phyloP scores from a whole-genome alignment of 2,113 vertebrate genomes.

The Chlorodrepanis virens region DNA sequence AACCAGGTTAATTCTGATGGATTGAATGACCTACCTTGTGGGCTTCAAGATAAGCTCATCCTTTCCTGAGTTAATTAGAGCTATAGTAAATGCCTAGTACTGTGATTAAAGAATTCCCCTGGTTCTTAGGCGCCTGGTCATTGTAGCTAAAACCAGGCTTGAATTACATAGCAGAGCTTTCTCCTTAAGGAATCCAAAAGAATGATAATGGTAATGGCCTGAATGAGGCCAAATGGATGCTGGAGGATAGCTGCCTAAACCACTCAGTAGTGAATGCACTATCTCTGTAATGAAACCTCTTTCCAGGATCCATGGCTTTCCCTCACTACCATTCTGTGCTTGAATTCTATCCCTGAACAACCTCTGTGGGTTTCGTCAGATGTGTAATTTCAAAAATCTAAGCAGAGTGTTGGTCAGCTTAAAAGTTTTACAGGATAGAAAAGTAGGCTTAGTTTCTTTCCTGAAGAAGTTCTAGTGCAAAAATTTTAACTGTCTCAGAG shows the following conservation, averaged over 20 bases:
- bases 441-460: not conserved
- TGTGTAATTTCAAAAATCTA: not conserved
- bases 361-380: not conserved
- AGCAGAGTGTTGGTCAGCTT: not conserved
- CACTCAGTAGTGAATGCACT: not conserved
- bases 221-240: not conserved
- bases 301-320: not conserved
- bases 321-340: not conserved
- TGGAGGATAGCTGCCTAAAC: not conserved
- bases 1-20: not conserved
- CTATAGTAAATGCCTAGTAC: not conserved
- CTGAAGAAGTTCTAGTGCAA: not conserved
- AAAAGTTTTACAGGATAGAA: not conserved
- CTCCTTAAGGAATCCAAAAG: not conserved
- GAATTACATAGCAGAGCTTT: not conserved
- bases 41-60: not conserved
- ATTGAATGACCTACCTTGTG: not conserved
- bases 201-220: not conserved
- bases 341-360: not conserved
- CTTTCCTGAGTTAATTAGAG: conserved; percentile 15
- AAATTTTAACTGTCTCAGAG: not conserved
- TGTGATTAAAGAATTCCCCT: not conserved
- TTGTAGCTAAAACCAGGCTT: not conserved
- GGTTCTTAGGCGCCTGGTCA: not conserved
- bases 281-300: not conserved